Evolutionary conservation across 2,113 vertebrate species (phyloP), one percentile per base, ranked within the genome.

Genomic region (Colius striatus): DNA sequence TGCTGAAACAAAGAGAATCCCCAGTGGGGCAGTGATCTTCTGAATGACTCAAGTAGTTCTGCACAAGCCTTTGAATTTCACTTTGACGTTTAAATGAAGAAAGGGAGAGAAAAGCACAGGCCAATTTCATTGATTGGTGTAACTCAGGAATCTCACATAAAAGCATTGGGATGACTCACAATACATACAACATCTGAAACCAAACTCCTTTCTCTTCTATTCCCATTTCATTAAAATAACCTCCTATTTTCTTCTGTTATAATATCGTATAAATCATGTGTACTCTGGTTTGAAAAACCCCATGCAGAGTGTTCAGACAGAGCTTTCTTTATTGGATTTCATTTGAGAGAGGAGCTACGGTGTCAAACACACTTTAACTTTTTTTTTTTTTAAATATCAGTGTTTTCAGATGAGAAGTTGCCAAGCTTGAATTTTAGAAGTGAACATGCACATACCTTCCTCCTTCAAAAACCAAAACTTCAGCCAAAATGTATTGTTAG

Each of bases 31-130:
- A 85, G 55, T 93, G 96, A 93, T 97, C 90, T 96, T 91, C 89
- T 95, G 89, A 97, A 96, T 97, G 90, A 97, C 94, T 95, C 96
- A 84, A 89, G 90, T 87, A 94, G 90, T 92, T 96, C 85, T 95
- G 94, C 74, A 75, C 78, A 96, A 97, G 95, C 74, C 95, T 98
- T 97, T 97, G 97, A 97, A 95, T 97, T 98, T 97, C 95, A 97
- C 94, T 97, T 98, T 97, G 92, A 97, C 95, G 91, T 95, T 96
- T 92, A 97, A 97, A 97, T 93, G 94, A 97, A 96, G 91, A 92
- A 93, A 92, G 80, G 62, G 88, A 97, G 88, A 92, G 87, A 94
- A 97, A 96, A 96, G 83, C 80, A 92, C 66, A 79, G 73, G 74
- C 94, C 95, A 96, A 96, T 96, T 97, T 94, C 92, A 97, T 97